phyloP scores from a whole-genome alignment of 2,797 vertebrate species.

The Bovichtus variegatus region DNA sequence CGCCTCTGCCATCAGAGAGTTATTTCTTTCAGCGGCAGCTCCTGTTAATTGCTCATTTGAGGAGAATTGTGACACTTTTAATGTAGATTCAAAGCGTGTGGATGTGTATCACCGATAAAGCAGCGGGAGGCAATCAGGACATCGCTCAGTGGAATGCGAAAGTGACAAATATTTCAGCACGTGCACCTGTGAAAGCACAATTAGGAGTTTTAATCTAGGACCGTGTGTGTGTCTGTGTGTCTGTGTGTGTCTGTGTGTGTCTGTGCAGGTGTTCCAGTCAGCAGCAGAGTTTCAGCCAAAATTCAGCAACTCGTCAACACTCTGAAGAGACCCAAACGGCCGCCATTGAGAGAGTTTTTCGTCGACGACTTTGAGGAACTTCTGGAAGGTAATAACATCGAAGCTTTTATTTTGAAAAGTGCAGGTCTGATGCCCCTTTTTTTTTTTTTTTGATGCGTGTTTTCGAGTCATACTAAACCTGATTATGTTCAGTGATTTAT shows the following conservation, averaged over 20 bases:
- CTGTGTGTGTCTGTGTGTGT: neutral
- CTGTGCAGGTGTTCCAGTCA: slow-evolving; percentile 94
- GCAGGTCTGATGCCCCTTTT: neutral
- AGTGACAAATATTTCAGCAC: neutral
- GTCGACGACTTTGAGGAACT: slow-evolving; percentile 99
- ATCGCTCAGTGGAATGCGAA: neutral
- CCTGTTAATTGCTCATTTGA: slow-evolving; percentile 26
- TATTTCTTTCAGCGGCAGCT: neutral
- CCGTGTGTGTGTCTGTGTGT: neutral
- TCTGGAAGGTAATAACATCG: slow-evolving; percentile 89
- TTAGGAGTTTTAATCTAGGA: neutral
- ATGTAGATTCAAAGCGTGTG: neutral
- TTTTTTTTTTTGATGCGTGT: too few relatives aligned
- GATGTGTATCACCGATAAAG: neutral
- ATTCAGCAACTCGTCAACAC: slow-evolving; percentile 98
- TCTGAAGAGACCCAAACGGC: slow-evolving; percentile 93
- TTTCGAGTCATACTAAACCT: neutral
- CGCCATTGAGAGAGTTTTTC: slow-evolving; percentile 96
- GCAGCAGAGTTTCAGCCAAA: slow-evolving; percentile 98
- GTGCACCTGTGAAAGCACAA: slow-evolving; percentile 14
- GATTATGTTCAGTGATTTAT: neutral
- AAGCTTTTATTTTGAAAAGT: neutral
- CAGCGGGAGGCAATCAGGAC: neutral
- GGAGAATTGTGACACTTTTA: neutral
- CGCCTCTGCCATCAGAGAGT: neutral